Evolutionary conservation across 2,888 invertebrate genomes (phyloP).

Genomic region (Lasius platythorax): DNA sequence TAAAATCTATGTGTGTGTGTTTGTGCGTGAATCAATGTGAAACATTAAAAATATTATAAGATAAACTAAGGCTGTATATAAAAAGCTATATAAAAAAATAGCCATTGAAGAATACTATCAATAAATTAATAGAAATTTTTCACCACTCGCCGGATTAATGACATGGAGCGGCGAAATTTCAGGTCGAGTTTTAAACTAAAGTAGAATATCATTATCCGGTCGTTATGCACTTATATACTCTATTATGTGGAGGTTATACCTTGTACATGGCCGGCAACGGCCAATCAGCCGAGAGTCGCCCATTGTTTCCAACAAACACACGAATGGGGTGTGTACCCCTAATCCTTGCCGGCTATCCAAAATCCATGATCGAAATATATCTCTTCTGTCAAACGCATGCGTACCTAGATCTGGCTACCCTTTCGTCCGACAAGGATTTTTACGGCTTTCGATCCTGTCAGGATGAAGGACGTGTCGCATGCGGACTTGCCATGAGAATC

Average conservation of each 20-base stretch:
- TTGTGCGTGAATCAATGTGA: background rate
- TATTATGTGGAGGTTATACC: slow-evolving; percentile 34
- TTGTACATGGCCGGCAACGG: slow-evolving; percentile 48
- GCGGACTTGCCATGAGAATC: slow-evolving; percentile 75
- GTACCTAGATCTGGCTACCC: slow-evolving; percentile 83
- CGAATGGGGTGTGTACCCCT: slow-evolving; percentile 76
- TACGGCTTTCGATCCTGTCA: slow-evolving; percentile 82
- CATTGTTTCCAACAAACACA: slow-evolving; percentile 79
- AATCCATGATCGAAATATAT: slow-evolving; percentile 83
- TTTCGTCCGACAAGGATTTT: slow-evolving; percentile 81
- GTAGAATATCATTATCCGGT: slow-evolving; percentile 35
- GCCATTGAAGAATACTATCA: background rate
- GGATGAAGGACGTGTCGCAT: slow-evolving; percentile 75
- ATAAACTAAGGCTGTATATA: background rate
- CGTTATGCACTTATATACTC: slow-evolving; percentile 21
- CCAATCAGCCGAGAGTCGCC: slow-evolving; percentile 78
- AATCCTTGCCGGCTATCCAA: slow-evolving; percentile 82
- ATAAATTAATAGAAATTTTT: slow-evolving; percentile 16
- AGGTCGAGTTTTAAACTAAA: slow-evolving; percentile 28
- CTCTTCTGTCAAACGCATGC: slow-evolving; percentile 84
- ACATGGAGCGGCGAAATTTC: background rate
- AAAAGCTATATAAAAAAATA: background rate
- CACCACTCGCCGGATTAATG: background rate
- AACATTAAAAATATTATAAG: background rate
- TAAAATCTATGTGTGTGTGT: too few relatives aligned